Base-by-base conservation (phyloP, 2,888 invertebrate genomes). In the Halictus ligatus region DNA sequence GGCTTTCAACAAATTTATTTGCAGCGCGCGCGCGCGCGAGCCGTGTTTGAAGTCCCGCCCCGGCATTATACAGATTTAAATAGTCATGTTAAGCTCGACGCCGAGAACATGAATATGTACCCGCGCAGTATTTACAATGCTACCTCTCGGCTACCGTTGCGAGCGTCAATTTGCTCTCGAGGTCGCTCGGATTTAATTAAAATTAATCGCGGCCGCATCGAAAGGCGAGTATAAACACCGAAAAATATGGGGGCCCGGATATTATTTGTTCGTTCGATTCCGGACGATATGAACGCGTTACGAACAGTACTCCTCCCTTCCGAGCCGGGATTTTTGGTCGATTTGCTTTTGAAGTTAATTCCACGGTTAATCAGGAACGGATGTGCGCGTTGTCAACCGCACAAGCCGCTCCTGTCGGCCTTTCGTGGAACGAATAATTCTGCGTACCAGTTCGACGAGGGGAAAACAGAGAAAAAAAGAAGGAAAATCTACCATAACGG, bases 91-190 rank as follows among this genome's bases (percentile, higher is more conserved):
- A 84, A 81, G 81, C 85, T 72, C 73, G 48, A 35, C 40, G 78
- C 75, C 29, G 75, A 58, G 80, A 81, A 78, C 84, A 86, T 86
- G 85, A 86, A 86, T 86, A 86, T 86, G 85, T 80, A 86, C 80
- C 69, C 71, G 64, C 7, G 29, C 54, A 25, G 80, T 84, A 86
- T 86, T 84, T 85, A 85, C 80, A 78, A n/a, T n/a, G n/a, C n/a
- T n/a, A n/a, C n/a, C n/a, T n/a, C n/a, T n/a, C n/a, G 54, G 1
- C 75, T 74, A 58, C 83, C 79, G 73, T 76, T 67, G 79, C 64
- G 85, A 75, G 75, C 77, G 80, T 86, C 84, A 81, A 86, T 84
- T 80, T 84, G 81, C 84, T 78, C 84, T 83, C 73, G 76, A 69
- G 79, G 79, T 74, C 67, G 40, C 21, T 29, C 72, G 29, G 67